These are phyloP conservation scores for Brachyhypopomus occidentalis DNA, from an alignment of 2,113 vertebrate genomes.

Conservation along the genomic window DNA sequence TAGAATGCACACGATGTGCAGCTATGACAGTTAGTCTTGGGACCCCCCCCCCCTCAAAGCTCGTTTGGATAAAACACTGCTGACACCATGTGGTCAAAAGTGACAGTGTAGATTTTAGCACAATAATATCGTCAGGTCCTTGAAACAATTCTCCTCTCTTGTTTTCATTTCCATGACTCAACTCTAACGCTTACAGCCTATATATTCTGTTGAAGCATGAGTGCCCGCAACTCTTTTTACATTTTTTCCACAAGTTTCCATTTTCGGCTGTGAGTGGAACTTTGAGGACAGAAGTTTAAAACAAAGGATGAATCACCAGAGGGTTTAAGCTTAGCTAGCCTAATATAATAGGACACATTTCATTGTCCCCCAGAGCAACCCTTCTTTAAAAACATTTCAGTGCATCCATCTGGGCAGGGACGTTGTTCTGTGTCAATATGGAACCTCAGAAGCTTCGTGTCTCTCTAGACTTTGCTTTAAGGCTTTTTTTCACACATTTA, in stretches of 20 bases:
- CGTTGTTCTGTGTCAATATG: neutral
- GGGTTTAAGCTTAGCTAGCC: conserved; percentile 33
- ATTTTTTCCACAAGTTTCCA: too few species aligned
- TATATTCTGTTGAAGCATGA: neutral
- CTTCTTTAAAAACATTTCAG: conserved; percentile 28
- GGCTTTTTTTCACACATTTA: conserved; percentile 10
- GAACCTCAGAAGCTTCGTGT: neutral
- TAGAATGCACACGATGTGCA: too few species aligned
- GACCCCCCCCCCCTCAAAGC: neutral
- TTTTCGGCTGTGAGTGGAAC: neutral
- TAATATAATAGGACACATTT: conserved; percentile 25
- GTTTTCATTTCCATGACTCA: conserved; percentile 17
- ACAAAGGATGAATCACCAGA: neutral
- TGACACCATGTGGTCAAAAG: conserved; percentile 49
- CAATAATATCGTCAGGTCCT: neutral
- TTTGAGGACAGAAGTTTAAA: conserved; percentile 9
- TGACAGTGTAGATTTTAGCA: conserved; percentile 6
- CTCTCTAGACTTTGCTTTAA: neutral
- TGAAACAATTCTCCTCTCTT: neutral
- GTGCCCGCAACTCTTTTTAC: neutral
- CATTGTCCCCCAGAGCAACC: conserved; percentile 1
- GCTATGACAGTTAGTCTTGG: neutral
- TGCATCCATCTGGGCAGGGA: conserved; percentile 36
- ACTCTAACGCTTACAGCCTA: neutral
- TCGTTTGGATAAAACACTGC: conserved; percentile 22